These are phyloP conservation scores for Amorpha juglandis DNA, from an alignment of 2,888 invertebrate genomes.

Conservation along the genomic window DNA sequence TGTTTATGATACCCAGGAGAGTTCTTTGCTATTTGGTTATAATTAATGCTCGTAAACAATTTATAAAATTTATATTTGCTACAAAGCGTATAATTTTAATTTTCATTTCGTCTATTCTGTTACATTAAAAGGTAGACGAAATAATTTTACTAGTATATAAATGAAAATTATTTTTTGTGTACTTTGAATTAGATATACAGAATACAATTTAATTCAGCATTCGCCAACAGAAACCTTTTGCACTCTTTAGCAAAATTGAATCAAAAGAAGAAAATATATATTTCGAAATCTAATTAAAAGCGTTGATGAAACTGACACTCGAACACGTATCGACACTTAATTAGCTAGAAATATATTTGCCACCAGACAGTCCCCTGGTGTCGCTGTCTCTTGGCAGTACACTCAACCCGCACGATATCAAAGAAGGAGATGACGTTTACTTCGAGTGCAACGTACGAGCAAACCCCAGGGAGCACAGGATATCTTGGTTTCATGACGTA, in stretches of 20 bases:
- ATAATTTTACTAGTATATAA: neutral
- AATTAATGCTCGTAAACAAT: neutral
- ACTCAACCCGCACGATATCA: slow-evolving; percentile 93
- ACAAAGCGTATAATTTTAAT: no score
- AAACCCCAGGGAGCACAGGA: slow-evolving; percentile 93
- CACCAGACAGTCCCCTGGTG: slow-evolving; percentile 75
- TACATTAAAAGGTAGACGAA: no score
- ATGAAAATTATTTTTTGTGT: neutral
- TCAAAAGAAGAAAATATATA: neutral
- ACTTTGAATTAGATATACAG: neutral
- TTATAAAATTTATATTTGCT: no score
- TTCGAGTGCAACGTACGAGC: slow-evolving; percentile 94
- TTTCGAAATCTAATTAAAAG: neutral
- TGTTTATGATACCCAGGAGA: no score
- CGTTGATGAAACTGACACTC: neutral
- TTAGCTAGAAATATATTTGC: slow-evolving; percentile 41
- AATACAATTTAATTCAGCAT: neutral
- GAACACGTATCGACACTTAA: slow-evolving; percentile 23
- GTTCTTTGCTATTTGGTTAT: no score
- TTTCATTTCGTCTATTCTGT: no score
- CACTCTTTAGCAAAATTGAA: neutral
- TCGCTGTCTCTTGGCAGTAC: slow-evolving; percentile 91
- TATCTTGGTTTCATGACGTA: slow-evolving; percentile 95
- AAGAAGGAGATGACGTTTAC: slow-evolving; percentile 95
- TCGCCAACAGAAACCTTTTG: neutral